Conservation (phyloP, 2,888 invertebrate genomes). For the Eudemis profundana region DNA sequence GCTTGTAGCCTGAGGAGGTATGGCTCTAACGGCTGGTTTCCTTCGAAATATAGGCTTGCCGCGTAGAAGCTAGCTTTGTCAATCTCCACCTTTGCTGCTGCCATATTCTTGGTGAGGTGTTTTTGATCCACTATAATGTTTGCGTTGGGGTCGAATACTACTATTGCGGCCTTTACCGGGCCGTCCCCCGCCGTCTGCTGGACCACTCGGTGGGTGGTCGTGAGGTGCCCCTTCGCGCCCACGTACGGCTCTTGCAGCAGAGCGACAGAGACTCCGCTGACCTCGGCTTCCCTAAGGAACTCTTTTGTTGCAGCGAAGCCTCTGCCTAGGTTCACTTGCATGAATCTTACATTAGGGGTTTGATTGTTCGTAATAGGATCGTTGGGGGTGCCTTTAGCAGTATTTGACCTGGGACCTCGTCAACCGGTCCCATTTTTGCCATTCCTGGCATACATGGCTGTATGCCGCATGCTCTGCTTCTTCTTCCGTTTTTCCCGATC, state of each 20-base stretch:
- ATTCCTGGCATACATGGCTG: not conserved
- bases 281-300: conserved; percentile 21
- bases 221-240: conserved; percentile 10
- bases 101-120: conserved; percentile 2
- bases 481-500: not conserved
- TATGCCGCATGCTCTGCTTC: not conserved
- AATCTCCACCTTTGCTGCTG: not conserved
- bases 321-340: conserved; percentile 4
- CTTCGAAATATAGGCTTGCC: conserved; percentile 23
- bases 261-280: not conserved
- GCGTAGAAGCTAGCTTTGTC: not conserved
- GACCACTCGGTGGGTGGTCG: not conserved
- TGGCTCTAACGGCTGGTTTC: not conserved
- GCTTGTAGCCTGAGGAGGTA: conserved; percentile 6
- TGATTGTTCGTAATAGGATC: no score
- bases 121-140: not conserved
- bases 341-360: no score
- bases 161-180: conserved; percentile 16
- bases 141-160: not conserved
- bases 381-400: conserved; percentile 37
- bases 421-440: conserved; percentile 1
- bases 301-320: conserved; percentile 4
- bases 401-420: conserved; percentile 2
- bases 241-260: conserved; percentile 33
- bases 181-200: not conserved